Evolutionary conservation across 2,888 invertebrate genomes (phyloP), one percentile per base, ranked within the genome.

Genomic region (Anoncus sp.): DNA sequence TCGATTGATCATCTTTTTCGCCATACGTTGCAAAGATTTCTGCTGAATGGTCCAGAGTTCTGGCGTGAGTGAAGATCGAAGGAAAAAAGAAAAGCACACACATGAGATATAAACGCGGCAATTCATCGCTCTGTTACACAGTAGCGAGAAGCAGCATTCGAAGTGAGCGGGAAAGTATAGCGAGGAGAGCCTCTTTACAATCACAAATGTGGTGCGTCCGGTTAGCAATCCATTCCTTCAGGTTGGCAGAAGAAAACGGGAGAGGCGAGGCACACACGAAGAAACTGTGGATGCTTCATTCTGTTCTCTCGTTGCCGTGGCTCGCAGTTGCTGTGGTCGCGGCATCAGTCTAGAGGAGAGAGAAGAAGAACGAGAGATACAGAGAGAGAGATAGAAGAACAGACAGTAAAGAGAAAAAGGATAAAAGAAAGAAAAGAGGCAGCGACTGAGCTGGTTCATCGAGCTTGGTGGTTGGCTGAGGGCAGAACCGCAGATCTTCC

Each of bases 131-230:
- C 24, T 55, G 18, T 20, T 55, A 20, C 31, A 24, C 12, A 55
- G 27, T 43, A 57, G 53, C n/a, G 40, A 40, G 27, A 47, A 55
- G 65, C 49, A 62, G 35, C 53, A 51, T 47, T 43, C 24, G 45
- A 49, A n/a, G 18, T 31, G 60, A 20, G 62, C n/a, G 20, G 49
- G 27, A 60, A 22, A 47, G 10, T 43, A 72, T 31, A 66, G 66
- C 38, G 55, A 51, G 49, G 49, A 20, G 47, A 78, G 81, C 82
- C 87, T 87, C 75, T 84, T 88, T 88, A 87, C 86, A 88, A 87
- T 89, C 86, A 86, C 88, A 89, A 88, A 88, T 87, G 85, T 84
- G 84, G 81, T 81, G 65, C 72, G 85, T 85, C 80, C 86, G 87
- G 84, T 85, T 82, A 84, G 83, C 85, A 83, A 86, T 87, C 85